Conservation (phyloP, 2,113 vertebrate species). For the Larimichthys crocea region DNA sequence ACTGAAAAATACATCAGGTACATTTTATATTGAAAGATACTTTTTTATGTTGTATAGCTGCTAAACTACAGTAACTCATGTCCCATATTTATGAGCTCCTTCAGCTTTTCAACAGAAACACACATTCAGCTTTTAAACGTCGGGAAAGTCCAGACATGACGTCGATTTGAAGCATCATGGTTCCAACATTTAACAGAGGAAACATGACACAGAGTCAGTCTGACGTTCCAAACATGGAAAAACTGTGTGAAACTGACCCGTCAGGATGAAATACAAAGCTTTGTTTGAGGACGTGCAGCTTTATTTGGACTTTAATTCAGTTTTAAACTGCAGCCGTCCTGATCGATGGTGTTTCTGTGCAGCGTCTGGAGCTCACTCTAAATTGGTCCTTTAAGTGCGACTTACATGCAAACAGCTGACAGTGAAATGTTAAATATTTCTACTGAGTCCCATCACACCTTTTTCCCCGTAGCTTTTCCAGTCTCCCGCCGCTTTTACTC, state of each 20-base stretch:
- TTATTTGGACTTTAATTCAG: no score
- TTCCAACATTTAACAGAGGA: not conserved
- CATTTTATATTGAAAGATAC: not conserved
- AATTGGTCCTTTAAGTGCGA: slow-evolving; percentile 32
- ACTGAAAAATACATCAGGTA: slow-evolving; percentile 21
- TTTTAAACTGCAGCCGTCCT: not conserved
- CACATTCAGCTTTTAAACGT: not conserved
- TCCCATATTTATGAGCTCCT: slow-evolving; percentile 42
- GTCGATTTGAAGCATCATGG: not conserved
- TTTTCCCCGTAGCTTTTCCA: not conserved
- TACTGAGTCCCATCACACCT: not conserved
- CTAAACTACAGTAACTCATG: slow-evolving; percentile 36
- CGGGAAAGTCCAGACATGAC: not conserved
- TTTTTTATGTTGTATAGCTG: not conserved
- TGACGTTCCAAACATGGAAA: no score
- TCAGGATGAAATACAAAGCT: no score
- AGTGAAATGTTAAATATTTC: not conserved
- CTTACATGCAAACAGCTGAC: slow-evolving; percentile 39
- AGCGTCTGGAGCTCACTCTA: slow-evolving; percentile 38
- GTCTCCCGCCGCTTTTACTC: slow-evolving; percentile 62
- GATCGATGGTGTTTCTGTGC: not conserved
- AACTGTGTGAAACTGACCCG: no score
- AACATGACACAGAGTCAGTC: not conserved
- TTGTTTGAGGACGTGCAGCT: no score
- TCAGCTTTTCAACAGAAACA: slow-evolving; percentile 22